Conservation (phyloP, 2,797 vertebrate genomes). For the Hoplostethus atlanticus region DNA sequence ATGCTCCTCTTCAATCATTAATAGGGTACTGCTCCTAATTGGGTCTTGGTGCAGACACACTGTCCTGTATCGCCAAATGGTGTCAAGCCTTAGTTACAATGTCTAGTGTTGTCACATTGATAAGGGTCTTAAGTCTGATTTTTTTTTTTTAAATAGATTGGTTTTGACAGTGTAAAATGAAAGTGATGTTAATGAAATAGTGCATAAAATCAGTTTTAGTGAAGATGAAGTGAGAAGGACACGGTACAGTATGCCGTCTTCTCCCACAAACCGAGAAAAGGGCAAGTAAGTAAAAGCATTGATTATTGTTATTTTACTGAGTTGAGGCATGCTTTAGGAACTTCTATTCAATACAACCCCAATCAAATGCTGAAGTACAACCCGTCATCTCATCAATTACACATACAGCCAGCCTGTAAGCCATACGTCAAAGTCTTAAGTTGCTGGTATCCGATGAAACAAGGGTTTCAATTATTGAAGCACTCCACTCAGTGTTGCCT, state of each 20-base stretch:
- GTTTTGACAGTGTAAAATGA: no score
- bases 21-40: constrained; percentile 53
- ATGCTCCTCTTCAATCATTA: constrained; percentile 74
- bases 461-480: constrained; percentile 81
- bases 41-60: constrained; percentile 42
- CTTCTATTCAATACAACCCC: constrained; percentile 56
- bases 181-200: not conserved
- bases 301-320: constrained; percentile 25
- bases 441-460: constrained; percentile 84
- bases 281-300: constrained; percentile 20
- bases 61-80: constrained; percentile 44
- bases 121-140: not conserved
- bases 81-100: constrained; percentile 32
- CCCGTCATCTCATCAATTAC: constrained; percentile 82
- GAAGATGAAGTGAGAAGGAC: not conserved
- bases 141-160: no score
- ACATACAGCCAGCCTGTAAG: constrained; percentile 75
- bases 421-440: constrained; percentile 81
- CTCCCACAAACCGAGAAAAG: not conserved
- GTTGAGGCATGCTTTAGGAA: constrained; percentile 56
- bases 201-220: not conserved
- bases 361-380: constrained; percentile 58
- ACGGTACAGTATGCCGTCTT: not conserved
- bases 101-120: constrained; percentile 14
- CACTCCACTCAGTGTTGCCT: constrained; percentile 70